Base-by-base conservation (phyloP, 2,888 invertebrate genomes). In the Drosophila borborema region DNA sequence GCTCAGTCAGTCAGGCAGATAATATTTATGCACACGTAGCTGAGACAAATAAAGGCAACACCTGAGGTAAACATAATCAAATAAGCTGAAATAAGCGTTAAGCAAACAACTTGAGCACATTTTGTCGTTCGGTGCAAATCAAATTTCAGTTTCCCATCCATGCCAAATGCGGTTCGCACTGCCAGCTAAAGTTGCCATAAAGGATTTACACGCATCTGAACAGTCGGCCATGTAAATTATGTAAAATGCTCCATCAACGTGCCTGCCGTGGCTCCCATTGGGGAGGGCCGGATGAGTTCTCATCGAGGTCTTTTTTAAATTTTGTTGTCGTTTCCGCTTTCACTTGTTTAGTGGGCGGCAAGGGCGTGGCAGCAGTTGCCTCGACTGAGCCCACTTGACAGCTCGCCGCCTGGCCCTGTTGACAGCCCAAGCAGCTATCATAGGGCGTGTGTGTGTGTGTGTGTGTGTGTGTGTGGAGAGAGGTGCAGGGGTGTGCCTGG, bases 1-100 rank as follows among this genome's bases (percentile, higher is more conserved):
- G 28, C 28, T 28, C 28, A 28, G 28, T 34, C 72, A 72, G 55
- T 66, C 56, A 77, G 63, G 28, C 58, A 66, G 38, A 68, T 67
- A 76, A 64, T 76, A 58, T 60, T 63, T 56, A 40, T 20, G 43
- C 48, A 48, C 71, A 70, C 60, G 51, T 76, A 48, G 36, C 53
- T 45, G 38, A 40, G 10, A 8, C 55, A 61, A 56, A 48, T 40
- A 72, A 72, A 74, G 72, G 71, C 71, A 77, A 68, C 69, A 81
- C 74, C 68, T 72, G 80, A 69, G 87, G 89, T 86, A 88, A 87
- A 89, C 81, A 89, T 87, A 89, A 87, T 89, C 90, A 86, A 87
- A 87, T 89, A 81, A 89, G 79, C 74, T 71, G 58, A 59, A 70
- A 86, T 74, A 84, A 76, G 76, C 75, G 67, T 67, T 69, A 28